A percentile compares a stretch with the other conserved stretches of the same genome.
phyloP scores from a whole-genome alignment of 2,888 invertebrate species.

The Myathropa florea region DNA sequence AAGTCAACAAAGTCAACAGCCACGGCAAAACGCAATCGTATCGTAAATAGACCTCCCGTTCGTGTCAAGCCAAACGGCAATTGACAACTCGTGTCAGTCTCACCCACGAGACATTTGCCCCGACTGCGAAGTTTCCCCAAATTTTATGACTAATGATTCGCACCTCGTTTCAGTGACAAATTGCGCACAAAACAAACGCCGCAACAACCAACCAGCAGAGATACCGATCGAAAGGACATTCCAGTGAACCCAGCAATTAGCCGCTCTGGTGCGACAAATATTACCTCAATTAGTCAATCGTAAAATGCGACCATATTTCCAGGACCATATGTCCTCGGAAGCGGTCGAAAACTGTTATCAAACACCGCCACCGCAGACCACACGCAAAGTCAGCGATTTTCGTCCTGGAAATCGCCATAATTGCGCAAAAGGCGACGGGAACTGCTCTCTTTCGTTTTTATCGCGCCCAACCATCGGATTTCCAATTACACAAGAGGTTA shows the following conservation, averaged over 20 bases:
- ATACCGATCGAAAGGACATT: background rate
- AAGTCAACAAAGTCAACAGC: no score
- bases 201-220: background rate
- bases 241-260: slow-evolving; percentile 26
- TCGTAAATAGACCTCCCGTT: no score
- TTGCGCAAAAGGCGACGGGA: slow-evolving; percentile 54
- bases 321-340: slow-evolving; percentile 40
- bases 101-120: background rate
- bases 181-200: background rate
- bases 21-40: no score
- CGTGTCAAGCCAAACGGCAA: background rate
- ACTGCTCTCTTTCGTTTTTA: no score
- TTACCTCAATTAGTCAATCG: slow-evolving; percentile 61
- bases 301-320: slow-evolving; percentile 57
- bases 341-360: slow-evolving; percentile 9
- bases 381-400: slow-evolving; percentile 54
- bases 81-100: background rate
- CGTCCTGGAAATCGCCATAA: slow-evolving; percentile 33
- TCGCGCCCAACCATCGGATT: slow-evolving; percentile 56
- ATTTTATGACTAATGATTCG: background rate
- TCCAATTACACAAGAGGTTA: slow-evolving; percentile 54
- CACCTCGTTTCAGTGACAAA: background rate
- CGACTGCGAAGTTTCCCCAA: background rate
- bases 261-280: slow-evolving; percentile 47
- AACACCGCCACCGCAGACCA: slow-evolving; percentile 6